Evolutionary conservation across 2,888 invertebrate genomes (phyloP).

Genomic region (Lasiommata megera): DNA sequence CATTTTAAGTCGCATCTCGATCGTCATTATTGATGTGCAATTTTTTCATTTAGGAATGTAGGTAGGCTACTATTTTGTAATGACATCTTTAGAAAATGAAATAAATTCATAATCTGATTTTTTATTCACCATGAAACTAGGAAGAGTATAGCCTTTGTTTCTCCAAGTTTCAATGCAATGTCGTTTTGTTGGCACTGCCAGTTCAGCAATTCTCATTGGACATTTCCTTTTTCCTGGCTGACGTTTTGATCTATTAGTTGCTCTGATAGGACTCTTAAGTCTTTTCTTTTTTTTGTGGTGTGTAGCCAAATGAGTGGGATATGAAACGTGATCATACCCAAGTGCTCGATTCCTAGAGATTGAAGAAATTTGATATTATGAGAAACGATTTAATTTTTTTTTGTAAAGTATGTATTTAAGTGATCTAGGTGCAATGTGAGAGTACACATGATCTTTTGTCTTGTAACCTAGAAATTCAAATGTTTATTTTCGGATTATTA

Average conservation of each 20-base stretch:
- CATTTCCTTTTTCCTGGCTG: constrained; percentile 38
- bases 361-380: too few relatives aligned
- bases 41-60: too few relatives aligned
- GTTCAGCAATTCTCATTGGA: constrained; percentile 57
- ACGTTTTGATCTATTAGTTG: neutral
- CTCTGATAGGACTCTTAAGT: neutral
- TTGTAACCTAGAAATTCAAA: too few relatives aligned
- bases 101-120: neutral
- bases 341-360: neutral
- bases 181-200: constrained; percentile 64
- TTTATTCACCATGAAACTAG: constrained; percentile 55
- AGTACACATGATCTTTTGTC: too few relatives aligned
- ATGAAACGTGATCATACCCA: neutral
- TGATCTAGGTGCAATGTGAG: too few relatives aligned
- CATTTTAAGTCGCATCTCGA: too few relatives aligned
- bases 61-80: too few relatives aligned
- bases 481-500: too few relatives aligned
- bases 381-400: too few relatives aligned
- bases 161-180: constrained; percentile 67
- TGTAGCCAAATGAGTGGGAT: neutral
- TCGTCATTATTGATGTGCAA: too few relatives aligned
- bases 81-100: too few relatives aligned
- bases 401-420: too few relatives aligned
- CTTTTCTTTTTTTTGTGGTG: constrained; percentile 9
- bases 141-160: constrained; percentile 49